Evolutionary conservation across 2,113 vertebrate species (phyloP).

Genomic region (Cairina moschata): DNA sequence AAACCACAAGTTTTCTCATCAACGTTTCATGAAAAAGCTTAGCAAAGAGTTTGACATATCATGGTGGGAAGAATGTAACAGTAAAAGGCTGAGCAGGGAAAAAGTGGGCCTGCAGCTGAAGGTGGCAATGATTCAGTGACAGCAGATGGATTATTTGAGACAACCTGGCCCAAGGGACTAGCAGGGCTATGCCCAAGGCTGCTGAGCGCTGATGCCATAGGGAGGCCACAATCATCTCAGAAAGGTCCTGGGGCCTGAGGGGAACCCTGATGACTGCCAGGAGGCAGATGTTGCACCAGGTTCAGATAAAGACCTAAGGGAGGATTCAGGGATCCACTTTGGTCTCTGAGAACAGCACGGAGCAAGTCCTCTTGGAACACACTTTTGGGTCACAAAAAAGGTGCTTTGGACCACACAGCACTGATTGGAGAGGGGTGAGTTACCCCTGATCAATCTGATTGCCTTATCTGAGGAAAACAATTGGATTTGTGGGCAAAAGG

Average conservation of each 20-base stretch:
- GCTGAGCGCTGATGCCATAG: background rate
- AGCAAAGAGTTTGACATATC: background rate
- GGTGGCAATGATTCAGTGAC: background rate
- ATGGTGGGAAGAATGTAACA: background rate
- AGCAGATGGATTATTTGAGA: background rate
- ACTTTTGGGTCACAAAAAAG: background rate
- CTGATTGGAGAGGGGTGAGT: background rate
- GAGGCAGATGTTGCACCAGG: background rate
- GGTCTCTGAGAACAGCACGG: background rate
- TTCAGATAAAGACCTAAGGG: background rate
- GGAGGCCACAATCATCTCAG: background rate
- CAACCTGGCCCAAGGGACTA: background rate
- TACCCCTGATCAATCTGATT: background rate
- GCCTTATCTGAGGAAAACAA: background rate
- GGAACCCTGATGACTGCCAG: accelerated
- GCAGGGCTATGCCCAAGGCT: background rate
- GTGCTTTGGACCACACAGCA: background rate
- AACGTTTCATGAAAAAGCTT: background rate
- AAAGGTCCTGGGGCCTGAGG: accelerated
- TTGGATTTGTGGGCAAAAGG: background rate
- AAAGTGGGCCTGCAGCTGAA: background rate
- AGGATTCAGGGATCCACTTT: background rate
- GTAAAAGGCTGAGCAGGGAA: background rate
- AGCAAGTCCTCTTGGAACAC: background rate
- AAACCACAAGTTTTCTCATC: background rate